Evolutionary conservation across 2,113 vertebrate genomes (phyloP), one percentile per base, ranked within the genome.

Genomic region (Thinocorus orbignyianus): DNA sequence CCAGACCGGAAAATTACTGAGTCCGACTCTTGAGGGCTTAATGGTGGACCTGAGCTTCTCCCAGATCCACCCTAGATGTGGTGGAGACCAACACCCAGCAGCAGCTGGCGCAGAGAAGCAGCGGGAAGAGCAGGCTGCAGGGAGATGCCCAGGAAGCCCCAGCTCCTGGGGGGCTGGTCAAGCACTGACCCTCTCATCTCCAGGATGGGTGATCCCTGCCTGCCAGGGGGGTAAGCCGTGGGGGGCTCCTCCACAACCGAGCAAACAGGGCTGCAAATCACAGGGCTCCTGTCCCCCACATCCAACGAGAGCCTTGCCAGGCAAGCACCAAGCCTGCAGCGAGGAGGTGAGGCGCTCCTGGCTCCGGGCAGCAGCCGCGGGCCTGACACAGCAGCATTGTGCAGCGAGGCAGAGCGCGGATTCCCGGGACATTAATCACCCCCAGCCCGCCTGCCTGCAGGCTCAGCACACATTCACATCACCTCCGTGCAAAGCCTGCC

Each of bases 401-500:
- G 84, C 81, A 79, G 83, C 39, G 28, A 66, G 80, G 92, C 88
- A 72, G 51, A 62, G 66, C 72, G 80, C 11, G 52, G 66, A 95
- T 97, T 95, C 95, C 91, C 91, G 79, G 57, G 30, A 70, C 61
- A n/a, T 93, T 95, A 95, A 93, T 96, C 95, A 95, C 84, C 30
- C 5, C 8, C 35, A 44, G 92, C 25, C 60, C 7, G 64, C 80
- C 46, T 37, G 86, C 51, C 1, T 83, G 83, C 91, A 19, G 10
- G 69, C 61, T 89, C 89, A 92, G 89, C 81, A 41, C 81, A 74
- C 69, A 86, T 74, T 62, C 81, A 88, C 83, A 74, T 52, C 42
- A 95, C 81, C 83, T 92, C 70, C 51, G n/a, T 71, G 91, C 81
- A 92, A 92, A 89, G 14, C 44, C 60, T 84, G 91, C 77, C 90